Percentiles rank a stretch among this genome's conserved stretches.
These are phyloP conservation scores for Hermatobates lingyangjiaoensis DNA, from an alignment of 1,140 invertebrate genomes.

Conservation along the genomic window DNA sequence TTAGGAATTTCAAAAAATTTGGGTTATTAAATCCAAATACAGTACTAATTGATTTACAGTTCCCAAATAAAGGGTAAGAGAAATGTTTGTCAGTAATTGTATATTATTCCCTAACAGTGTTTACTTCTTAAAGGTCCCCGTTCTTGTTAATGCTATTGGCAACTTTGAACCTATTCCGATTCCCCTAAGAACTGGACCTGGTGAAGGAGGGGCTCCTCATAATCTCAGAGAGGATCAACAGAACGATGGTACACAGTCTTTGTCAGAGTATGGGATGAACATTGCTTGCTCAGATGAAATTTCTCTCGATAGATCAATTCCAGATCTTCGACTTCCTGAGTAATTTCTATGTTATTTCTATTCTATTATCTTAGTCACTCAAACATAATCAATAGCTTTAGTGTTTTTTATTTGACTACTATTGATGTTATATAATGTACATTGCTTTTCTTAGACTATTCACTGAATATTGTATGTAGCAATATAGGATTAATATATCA, in stretches of 20 bases:
- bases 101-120: not conserved
- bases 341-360: slow-evolving; percentile 27
- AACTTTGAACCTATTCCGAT: slow-evolving; percentile 49
- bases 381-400: too few species aligned
- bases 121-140: slow-evolving; percentile 19
- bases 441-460: too few species aligned
- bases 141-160: slow-evolving; percentile 25
- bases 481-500: too few species aligned
- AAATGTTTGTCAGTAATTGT: not conserved
- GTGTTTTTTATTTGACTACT: too few species aligned
- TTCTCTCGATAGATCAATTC: slow-evolving; percentile 51
- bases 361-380: too few species aligned
- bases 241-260: slow-evolving; percentile 54
- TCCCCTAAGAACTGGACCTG: slow-evolving; percentile 46
- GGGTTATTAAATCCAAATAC: not conserved
- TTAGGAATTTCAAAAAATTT: not conserved
- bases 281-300: slow-evolving; percentile 94
- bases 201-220: slow-evolving; percentile 64
- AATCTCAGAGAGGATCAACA: slow-evolving; percentile 47
- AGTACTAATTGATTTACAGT: not conserved
- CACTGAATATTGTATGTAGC: too few species aligned
- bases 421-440: too few species aligned
- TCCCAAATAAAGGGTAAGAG: not conserved
- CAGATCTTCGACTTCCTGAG: slow-evolving; percentile 72
- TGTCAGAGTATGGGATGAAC: slow-evolving; percentile 89